phyloP scores from a whole-genome alignment of 2,888 invertebrate species.

The Andrena trimmerana region DNA sequence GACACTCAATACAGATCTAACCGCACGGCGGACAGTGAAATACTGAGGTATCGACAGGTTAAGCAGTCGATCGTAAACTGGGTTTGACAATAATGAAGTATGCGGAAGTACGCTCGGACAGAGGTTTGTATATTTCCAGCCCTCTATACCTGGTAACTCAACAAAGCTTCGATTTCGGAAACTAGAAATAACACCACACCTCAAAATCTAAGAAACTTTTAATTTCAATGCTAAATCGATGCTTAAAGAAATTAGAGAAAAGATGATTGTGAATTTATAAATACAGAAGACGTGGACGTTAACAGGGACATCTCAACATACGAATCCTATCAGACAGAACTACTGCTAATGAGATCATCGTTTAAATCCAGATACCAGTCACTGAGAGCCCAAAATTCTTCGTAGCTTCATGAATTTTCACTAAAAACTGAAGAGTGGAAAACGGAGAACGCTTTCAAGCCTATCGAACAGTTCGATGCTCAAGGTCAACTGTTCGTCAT shows the following conservation, averaged over 20 bases:
- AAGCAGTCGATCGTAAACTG: constrained; percentile 25
- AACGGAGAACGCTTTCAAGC: constrained; percentile 29
- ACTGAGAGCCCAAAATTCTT: background rate
- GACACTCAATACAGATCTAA: constrained; percentile 27
- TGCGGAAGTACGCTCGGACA: background rate
- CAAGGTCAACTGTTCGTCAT: constrained; percentile 46
- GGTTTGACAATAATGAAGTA: constrained; percentile 18
- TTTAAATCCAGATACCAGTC: constrained; percentile 1
- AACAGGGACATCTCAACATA: too few relatives aligned
- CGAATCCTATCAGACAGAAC: too few relatives aligned
- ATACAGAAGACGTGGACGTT: too few relatives aligned
- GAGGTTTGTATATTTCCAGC: constrained; percentile 7
- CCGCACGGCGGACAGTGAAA: constrained; percentile 8
- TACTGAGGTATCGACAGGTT: constrained; percentile 10
- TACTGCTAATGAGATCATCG: too few relatives aligned
- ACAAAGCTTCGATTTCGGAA: background rate
- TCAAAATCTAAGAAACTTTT: too few relatives aligned
- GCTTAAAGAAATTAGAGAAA: too few relatives aligned
- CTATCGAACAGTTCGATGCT: constrained; percentile 37
- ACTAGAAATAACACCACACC: background rate
- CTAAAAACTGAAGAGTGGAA: background rate
- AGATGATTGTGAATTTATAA: too few relatives aligned
- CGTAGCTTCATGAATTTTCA: background rate
- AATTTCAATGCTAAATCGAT: too few relatives aligned
- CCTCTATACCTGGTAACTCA: background rate